Conservation (phyloP, 1,140 invertebrate genomes). For the Eumaeus atala region DNA sequence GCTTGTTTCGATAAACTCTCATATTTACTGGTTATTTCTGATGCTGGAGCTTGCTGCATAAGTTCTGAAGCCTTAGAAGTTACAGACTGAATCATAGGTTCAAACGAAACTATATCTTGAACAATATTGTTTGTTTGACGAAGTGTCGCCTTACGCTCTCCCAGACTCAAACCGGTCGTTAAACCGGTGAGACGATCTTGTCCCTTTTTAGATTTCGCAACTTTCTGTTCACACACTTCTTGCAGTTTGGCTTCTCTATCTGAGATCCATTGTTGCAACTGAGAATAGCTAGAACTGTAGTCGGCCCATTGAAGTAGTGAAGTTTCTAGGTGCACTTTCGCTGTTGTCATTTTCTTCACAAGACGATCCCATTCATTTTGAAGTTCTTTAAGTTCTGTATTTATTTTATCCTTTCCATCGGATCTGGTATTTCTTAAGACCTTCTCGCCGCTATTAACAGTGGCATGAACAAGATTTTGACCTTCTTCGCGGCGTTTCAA, state of each 20-base stretch:
- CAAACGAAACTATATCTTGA: constrained; percentile 94
- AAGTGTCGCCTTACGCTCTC: constrained; percentile 90
- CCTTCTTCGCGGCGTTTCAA: constrained; percentile 91
- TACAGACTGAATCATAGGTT: constrained; percentile 95
- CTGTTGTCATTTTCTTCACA: constrained; percentile 92
- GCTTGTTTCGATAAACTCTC: constrained; percentile 92
- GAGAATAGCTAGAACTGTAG: constrained; percentile 92
- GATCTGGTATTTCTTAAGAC: constrained; percentile 89
- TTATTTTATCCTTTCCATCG: constrained; percentile 91
- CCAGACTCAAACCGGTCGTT: constrained; percentile 83
- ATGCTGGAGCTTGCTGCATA: constrained; percentile 88
- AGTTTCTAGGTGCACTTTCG: constrained; percentile 94
- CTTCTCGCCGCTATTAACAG: constrained; percentile 95
- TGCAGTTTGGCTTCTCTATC: constrained; percentile 95
- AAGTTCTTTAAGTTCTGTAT: constrained; percentile 89
- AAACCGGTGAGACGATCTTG: constrained; percentile 79
- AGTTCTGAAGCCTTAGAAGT: constrained; percentile 92
- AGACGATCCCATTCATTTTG: constrained; percentile 95
- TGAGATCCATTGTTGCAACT: constrained; percentile 95
- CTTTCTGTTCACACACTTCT: constrained; percentile 91
- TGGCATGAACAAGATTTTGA: constrained; percentile 90
- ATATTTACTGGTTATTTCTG: constrained; percentile 92
- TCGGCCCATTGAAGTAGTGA: constrained; percentile 96
- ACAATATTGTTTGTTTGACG: constrained; percentile 94
- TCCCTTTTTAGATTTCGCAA: constrained; percentile 84